Evolutionary conservation across 2,888 invertebrate genomes (phyloP), one percentile per base, ranked within the genome.

Genomic region (Crepidodera aurea): DNA sequence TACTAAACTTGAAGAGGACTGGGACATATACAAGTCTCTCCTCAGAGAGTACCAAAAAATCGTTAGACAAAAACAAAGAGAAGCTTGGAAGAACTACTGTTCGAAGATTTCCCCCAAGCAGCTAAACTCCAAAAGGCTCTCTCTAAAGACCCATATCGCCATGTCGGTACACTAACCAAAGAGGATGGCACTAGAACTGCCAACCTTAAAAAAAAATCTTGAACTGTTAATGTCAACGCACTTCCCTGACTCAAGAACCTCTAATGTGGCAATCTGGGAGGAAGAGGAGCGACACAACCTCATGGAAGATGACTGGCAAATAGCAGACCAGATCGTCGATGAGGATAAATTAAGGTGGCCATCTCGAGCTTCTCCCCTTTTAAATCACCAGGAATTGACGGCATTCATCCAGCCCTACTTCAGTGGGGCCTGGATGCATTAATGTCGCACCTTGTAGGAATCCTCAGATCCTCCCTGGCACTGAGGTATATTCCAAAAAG

Each of bases 31-130:
- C 29, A 40, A 42, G n/a, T 34, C 29, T 6, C 19, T 40, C 42
- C 54, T 54, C 25, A 54, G 13, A 25, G 10, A 54, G 42, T 54
- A 13, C 12, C 19, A 54, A 29, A 54, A 16, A 42, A 10, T 54
- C 16, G 12, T 15, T 7, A 40, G 54, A 42, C 54, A 54, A 54
- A 54, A 40, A 40, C 40, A 54, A 22, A 54, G 54, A 40, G 19
- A 19, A 1, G 42, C 54, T 2, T 54, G 39, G 42, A 54, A 2
- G 40, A 12, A 22, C 32, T 54, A 40, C 54, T 54, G 25, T 8
- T 32, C 32, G 4, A 32, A 32, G 32, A 32, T 7, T 32, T 32
- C 32, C 32, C n/a, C 2, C 4, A 6, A 6, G 6, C 22, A 22
- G 22, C 22, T 4, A 32, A 8, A 10, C 10, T 32, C 10, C 10